Conservation (phyloP, 2,113 vertebrate species). For the Epinephelus fuscoguttatus region DNA sequence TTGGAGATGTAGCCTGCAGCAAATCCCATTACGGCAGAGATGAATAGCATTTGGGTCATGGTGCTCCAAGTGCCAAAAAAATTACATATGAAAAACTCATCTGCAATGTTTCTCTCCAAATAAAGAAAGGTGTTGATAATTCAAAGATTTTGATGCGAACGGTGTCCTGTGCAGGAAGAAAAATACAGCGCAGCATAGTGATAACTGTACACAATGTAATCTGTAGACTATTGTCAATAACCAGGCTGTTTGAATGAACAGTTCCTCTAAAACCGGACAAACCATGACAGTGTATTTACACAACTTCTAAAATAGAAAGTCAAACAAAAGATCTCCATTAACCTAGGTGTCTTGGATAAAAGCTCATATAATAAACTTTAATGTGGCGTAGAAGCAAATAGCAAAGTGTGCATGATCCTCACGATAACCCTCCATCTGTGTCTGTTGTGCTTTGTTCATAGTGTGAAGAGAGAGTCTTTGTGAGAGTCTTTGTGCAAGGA, state of each 20-base stretch:
- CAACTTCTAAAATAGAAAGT: not conserved
- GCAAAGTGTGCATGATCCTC: conserved; percentile 5
- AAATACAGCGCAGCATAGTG: not conserved
- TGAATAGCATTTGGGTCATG: not conserved
- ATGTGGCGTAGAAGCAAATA: not conserved
- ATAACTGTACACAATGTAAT: not conserved
- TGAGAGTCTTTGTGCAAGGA: conserved; percentile 60
- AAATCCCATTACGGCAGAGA: not conserved
- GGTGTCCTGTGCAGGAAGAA: not conserved
- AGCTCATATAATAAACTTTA: conserved; percentile 4
- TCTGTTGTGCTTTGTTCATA: conserved; percentile 53
- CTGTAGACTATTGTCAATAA: not conserved
- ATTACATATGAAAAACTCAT: not conserved
- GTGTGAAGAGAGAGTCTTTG: conserved; percentile 65
- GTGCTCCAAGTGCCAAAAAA: not conserved
- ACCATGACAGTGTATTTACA: not conserved
- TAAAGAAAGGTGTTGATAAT: not conserved
- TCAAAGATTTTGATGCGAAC: not conserved
- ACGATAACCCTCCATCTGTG: conserved; percentile 22
- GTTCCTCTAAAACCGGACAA: conserved; percentile 18
- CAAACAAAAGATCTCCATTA: conserved; percentile 6
- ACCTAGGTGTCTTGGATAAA: not conserved
- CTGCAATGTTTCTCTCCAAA: not conserved
- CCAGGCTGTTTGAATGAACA: not conserved
- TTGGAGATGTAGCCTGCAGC: not conserved